Evolutionary conservation across 2,888 invertebrate species (phyloP).

Genomic region (Eupithecia vulgata): DNA sequence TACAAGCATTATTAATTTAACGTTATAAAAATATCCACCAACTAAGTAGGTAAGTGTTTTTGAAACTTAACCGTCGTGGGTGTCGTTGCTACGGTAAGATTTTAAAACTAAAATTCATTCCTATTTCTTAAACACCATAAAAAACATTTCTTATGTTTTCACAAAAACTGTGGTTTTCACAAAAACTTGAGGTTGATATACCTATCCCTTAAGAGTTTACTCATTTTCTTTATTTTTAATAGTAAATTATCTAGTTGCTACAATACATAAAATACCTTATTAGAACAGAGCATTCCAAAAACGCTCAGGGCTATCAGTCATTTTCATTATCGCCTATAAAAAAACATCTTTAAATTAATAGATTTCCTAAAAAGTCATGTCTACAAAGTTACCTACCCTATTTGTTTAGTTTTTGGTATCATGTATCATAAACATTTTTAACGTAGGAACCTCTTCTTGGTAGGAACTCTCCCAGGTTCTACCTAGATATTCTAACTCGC

Average conservation of each 20-base stretch:
- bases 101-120: neutral
- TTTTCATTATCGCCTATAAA: neutral
- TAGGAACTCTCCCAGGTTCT: neutral
- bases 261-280: neutral
- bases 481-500: constrained; percentile 27
- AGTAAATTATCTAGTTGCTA: no score
- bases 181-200: no score
- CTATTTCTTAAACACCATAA: neutral
- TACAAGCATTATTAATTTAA: neutral
- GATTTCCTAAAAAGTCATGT: neutral
- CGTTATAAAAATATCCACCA: neutral
- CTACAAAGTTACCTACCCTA: neutral
- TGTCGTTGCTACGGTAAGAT: neutral
- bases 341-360: neutral
- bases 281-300: neutral
- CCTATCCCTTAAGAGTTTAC: no score
- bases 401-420: neutral
- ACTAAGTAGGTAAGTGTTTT: neutral
- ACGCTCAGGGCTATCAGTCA: neutral
- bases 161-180: no score
- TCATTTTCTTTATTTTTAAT: no score
- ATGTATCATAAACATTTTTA: neutral
- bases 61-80: neutral
- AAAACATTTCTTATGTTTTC: no score
- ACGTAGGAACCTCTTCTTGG: neutral